Conservation (phyloP, 2,888 invertebrate genomes). For the Arrhopalites spinosus region DNA sequence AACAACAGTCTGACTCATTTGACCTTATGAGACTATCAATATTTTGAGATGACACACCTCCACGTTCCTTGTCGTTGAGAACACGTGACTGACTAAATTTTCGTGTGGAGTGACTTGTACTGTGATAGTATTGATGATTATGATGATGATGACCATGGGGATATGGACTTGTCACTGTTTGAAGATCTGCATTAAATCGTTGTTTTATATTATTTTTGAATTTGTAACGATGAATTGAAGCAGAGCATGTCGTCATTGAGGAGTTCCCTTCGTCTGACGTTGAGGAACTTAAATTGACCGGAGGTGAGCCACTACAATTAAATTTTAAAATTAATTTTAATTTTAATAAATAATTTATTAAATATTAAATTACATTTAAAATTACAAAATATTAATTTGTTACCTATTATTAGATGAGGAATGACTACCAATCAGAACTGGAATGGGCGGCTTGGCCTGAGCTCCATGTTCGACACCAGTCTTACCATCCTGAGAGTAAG, state of each 20-base stretch:
- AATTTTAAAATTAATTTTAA: constrained; percentile 9
- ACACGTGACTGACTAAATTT: too few relatives aligned
- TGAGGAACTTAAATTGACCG: constrained; percentile 27
- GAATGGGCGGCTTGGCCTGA: constrained; percentile 48
- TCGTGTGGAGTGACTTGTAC: too few relatives aligned
- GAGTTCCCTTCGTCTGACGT: constrained; percentile 22
- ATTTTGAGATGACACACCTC: too few relatives aligned
- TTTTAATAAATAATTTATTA: not conserved
- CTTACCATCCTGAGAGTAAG: constrained; percentile 45
- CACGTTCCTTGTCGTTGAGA: too few relatives aligned
- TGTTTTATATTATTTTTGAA: constrained; percentile 94
- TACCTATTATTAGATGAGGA: constrained; percentile 51
- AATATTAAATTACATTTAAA: not conserved
- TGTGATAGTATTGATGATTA: not conserved
- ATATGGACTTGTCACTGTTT: not conserved
- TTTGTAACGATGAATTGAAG: constrained; percentile 68
- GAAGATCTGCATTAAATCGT: constrained; percentile 66
- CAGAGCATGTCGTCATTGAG: not conserved
- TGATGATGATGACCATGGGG: not conserved
- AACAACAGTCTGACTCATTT: too few relatives aligned
- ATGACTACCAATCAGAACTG: constrained; percentile 50
- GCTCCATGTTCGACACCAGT: constrained; percentile 12
- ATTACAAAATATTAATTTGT: not conserved
- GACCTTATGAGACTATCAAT: too few relatives aligned
- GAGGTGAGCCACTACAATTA: constrained; percentile 33